Percentiles rank a stretch among this genome's conserved stretches.
These are phyloP conservation scores for Drosophila nannoptera DNA, from an alignment of 1,140 invertebrate genomes.

Conservation along the genomic window DNA sequence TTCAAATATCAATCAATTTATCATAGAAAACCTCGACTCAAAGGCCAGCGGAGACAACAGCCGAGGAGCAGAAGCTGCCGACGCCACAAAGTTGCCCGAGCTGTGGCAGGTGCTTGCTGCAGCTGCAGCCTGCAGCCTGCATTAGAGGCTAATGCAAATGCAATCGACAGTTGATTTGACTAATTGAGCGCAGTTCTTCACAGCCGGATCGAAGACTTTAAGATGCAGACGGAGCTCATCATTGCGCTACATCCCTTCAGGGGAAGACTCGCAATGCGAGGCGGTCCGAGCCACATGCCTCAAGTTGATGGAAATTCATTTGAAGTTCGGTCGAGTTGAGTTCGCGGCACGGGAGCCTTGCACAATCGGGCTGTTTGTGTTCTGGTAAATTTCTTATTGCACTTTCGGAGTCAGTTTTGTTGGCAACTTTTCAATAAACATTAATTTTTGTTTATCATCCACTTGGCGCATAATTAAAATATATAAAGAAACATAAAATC, in stretches of 20 bases:
- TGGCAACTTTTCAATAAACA: conserved; percentile 20
- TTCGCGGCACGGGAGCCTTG: no score
- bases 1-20: conserved; percentile 78
- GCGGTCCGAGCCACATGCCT: no score
- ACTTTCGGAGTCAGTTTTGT: background rate
- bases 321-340: no score
- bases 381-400: background rate
- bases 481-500: conserved; percentile 66
- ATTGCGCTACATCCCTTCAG: no score
- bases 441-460: conserved; percentile 59
- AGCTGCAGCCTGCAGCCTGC: conserved; percentile 23
- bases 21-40: conserved; percentile 52
- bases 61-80: background rate
- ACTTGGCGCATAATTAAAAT: conserved; percentile 75
- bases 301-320: no score
- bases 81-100: background rate
- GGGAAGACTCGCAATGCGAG: no score
- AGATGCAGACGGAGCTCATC: no score
- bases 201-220: no score
- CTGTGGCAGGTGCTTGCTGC: conserved; percentile 14
- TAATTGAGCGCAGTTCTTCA: conserved; percentile 20
- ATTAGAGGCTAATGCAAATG: conserved; percentile 31
- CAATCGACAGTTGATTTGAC: conserved; percentile 33
- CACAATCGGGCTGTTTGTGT: background rate
- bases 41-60: conserved; percentile 32